Evolutionary conservation across 2,113 vertebrate genomes (phyloP).

Genomic region (Syngnathus floridae): DNA sequence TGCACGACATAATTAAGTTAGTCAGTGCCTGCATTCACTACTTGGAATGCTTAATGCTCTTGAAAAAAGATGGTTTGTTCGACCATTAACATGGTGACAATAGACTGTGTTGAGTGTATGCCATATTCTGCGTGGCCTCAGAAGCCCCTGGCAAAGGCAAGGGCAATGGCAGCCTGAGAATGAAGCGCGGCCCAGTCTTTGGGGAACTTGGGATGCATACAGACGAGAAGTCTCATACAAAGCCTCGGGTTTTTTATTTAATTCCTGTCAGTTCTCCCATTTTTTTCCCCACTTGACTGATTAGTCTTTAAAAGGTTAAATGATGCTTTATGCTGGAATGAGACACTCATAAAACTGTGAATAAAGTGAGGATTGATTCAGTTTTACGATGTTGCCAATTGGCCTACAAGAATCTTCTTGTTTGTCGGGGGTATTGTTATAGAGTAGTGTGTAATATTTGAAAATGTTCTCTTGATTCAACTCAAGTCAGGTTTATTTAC

Average conservation of each 20-base stretch:
- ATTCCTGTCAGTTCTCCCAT: conserved; percentile 54
- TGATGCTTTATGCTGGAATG: conserved; percentile 24
- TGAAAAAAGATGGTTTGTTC: conserved; percentile 49
- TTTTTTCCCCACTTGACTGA: conserved; percentile 52
- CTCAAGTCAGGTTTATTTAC: too few species aligned
- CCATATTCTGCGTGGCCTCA: conserved; percentile 63
- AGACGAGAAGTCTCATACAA: conserved; percentile 71
- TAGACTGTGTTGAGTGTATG: conserved; percentile 51
- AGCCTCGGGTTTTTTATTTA: conserved; percentile 63
- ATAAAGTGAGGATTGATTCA: not conserved
- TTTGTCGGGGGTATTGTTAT: not conserved
- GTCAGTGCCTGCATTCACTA: conserved; percentile 33
- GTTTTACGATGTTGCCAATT: not conserved
- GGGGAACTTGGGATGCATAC: conserved; percentile 68
- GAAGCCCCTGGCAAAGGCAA: conserved; percentile 68
- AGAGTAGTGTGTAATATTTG: not conserved
- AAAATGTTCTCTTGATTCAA: not conserved
- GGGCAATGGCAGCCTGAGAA: conserved; percentile 70
- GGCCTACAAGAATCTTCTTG: too few species aligned
- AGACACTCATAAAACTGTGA: conserved; percentile 11
- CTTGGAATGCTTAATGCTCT: conserved; percentile 49
- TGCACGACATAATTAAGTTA: conserved; percentile 45
- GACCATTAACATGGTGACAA: conserved; percentile 72
- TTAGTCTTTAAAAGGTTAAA: conserved; percentile 42
- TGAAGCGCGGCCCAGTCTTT: conserved; percentile 56